phyloP scores from a whole-genome alignment of 2,113 vertebrate species.

The Phainopepla nitens region DNA sequence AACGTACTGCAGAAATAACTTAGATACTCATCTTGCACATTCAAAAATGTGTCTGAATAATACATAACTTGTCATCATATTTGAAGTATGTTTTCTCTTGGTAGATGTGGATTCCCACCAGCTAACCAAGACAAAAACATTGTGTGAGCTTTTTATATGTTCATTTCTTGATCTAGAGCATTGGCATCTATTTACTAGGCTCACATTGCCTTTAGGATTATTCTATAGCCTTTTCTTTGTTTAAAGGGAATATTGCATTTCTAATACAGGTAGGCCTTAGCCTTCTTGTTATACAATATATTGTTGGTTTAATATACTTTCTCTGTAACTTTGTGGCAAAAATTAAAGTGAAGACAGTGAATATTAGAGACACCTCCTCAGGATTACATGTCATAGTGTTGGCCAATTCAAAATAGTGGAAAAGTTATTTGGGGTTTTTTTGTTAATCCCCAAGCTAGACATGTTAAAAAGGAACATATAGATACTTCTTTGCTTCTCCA shows the following conservation, averaged over 20 bases:
- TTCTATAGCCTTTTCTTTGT: background rate
- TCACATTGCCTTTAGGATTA: background rate
- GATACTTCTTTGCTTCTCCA: background rate
- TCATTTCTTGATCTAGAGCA: background rate
- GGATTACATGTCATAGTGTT: background rate
- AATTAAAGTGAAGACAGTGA: background rate
- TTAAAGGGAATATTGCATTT: background rate
- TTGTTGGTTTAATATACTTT: background rate
- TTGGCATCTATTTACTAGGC: background rate
- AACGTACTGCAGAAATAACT: background rate
- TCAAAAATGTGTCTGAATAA: background rate
- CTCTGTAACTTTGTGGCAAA: background rate
- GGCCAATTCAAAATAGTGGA: background rate
- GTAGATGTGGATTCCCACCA: background rate
- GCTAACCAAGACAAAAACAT: background rate
- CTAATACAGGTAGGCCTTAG: background rate
- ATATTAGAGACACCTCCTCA: background rate
- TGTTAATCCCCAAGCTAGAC: background rate
- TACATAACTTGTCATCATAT: background rate
- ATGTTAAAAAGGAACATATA: background rate
- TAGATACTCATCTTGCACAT: background rate
- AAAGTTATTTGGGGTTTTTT: background rate
- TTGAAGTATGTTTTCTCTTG: background rate
- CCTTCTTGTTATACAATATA: background rate
- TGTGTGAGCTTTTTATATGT: background rate